Evolutionary conservation across 2,888 invertebrate genomes (phyloP).

Genomic region (Acronicta psi): DNA sequence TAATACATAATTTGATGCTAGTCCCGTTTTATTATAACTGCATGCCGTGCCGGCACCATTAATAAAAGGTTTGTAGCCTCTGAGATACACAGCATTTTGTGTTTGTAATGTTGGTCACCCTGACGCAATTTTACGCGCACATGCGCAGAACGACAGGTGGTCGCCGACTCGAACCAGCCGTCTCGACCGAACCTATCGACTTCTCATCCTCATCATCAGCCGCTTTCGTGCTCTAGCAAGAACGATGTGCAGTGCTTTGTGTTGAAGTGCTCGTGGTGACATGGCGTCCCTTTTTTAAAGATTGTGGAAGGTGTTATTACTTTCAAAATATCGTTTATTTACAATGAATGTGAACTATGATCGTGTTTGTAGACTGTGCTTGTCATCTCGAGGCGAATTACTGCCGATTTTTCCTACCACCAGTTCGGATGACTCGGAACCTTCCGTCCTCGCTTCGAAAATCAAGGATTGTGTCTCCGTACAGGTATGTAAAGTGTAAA

Average conservation of each 20-base stretch:
- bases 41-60: neutral
- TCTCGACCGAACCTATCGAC: constrained; percentile 87
- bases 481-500: constrained; percentile 89
- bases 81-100: constrained; percentile 68
- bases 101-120: constrained; percentile 76
- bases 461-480: constrained; percentile 91
- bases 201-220: constrained; percentile 89
- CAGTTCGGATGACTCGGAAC: constrained; percentile 87
- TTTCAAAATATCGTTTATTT: constrained; percentile 82
- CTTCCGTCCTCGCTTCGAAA: constrained; percentile 89
- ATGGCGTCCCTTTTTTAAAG: constrained; percentile 86
- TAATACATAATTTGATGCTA: neutral
- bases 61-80: constrained; percentile 66
- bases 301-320: constrained; percentile 75
- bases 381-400: constrained; percentile 89
- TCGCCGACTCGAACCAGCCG: constrained; percentile 88
- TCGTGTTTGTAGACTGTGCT: constrained; percentile 90
- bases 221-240: constrained; percentile 88
- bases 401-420: constrained; percentile 90
- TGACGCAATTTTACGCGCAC: constrained; percentile 86
- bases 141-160: constrained; percentile 90
- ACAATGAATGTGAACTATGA: constrained; percentile 88
- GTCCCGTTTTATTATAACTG: neutral
- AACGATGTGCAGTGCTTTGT: constrained; percentile 88
- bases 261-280: constrained; percentile 88